These are phyloP conservation scores for Caenorhabditis brenneri DNA, from an alignment of 1,140 invertebrate species.

Conservation along the genomic window DNA sequence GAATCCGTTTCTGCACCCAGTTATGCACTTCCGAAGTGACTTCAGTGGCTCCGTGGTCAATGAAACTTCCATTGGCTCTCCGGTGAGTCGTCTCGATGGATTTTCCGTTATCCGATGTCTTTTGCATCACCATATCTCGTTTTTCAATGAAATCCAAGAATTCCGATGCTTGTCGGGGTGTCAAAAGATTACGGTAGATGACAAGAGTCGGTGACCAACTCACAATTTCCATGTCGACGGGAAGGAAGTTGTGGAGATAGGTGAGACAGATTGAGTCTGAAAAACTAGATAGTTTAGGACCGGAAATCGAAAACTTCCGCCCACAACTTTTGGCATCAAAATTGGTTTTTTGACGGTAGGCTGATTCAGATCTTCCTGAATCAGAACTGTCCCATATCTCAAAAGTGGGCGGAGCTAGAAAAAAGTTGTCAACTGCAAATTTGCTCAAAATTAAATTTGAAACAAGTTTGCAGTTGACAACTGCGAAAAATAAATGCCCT, in stretches of 20 bases:
- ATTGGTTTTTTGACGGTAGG: no score
- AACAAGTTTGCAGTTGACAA: no score
- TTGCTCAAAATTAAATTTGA: no score
- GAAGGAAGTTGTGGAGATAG: background rate
- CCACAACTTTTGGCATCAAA: no score
- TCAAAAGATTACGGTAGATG: conserved; percentile 13
- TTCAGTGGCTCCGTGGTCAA: background rate
- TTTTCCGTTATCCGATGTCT: background rate
- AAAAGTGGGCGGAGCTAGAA: no score
- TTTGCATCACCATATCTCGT: background rate
- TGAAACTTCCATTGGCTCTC: background rate
- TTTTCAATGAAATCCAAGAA: background rate
- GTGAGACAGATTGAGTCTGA: conserved; percentile 2
- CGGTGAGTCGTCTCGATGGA: background rate
- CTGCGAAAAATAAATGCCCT: no score
- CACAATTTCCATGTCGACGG: conserved; percentile 10
- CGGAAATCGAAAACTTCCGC: background rate
- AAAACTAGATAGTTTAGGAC: no score
- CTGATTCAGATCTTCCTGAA: no score
- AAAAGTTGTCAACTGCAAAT: no score
- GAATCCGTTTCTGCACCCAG: background rate
- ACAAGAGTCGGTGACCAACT: background rate
- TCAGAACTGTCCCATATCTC: no score
- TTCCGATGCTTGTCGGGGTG: background rate
- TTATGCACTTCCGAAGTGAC: background rate